Evolutionary conservation across 2,888 invertebrate genomes (phyloP).

Genomic region (Dryobota labecula): DNA sequence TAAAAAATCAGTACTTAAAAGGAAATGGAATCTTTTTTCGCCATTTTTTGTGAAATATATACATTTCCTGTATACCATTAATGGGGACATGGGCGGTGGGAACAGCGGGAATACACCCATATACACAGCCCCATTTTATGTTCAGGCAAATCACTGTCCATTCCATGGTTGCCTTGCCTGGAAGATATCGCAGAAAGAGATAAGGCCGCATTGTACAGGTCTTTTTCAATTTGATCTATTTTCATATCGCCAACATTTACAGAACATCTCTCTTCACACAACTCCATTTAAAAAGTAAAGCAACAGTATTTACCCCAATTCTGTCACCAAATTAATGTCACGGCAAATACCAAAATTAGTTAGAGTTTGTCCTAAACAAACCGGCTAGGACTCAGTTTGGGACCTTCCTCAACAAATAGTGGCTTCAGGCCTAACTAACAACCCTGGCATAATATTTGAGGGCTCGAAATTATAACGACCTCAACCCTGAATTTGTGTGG

Average conservation of each 20-base stretch:
- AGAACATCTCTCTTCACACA: constrained; percentile 21
- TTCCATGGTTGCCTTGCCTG: no score
- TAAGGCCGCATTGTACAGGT: no score
- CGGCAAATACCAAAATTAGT: constrained; percentile 62
- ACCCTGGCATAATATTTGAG: constrained; percentile 58
- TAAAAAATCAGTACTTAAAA: no score
- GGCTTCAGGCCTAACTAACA: constrained; percentile 36
- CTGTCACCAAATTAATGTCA: constrained; percentile 53
- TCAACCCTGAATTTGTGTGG: constrained; percentile 3
- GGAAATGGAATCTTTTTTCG: no score
- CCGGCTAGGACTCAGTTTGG: constrained; percentile 49
- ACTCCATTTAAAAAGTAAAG: constrained; percentile 55
- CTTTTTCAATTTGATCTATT: constrained; percentile 6
- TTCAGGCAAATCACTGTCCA: no score
- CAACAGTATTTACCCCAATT: constrained; percentile 32
- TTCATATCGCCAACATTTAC: not conserved
- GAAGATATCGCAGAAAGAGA: no score
- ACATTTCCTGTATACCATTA: no score
- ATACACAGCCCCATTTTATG: no score
- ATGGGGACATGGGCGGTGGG: no score
- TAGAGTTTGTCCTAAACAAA: constrained; percentile 63
- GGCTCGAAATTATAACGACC: constrained; percentile 43
- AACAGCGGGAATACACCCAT: no score
- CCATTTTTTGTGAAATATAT: no score
- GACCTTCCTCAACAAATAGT: constrained; percentile 54